These are phyloP conservation scores for Choristoneura fumiferana DNA, from an alignment of 1,140 invertebrate genomes.

Conservation along the genomic window DNA sequence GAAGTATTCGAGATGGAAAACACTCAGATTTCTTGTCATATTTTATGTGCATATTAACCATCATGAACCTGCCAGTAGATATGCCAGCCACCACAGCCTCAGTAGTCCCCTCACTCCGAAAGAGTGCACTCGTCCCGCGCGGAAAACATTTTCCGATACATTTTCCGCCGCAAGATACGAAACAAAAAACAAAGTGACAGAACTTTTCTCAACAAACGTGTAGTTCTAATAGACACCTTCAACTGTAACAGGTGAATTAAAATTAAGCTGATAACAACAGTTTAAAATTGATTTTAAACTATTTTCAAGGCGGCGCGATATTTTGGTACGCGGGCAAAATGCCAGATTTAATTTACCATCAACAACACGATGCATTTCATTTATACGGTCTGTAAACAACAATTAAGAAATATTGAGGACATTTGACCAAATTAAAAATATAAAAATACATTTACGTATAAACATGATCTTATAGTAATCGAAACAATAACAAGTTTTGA, in stretches of 20 bases:
- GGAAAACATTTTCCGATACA: background rate
- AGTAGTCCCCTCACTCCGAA: background rate
- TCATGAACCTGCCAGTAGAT: background rate
- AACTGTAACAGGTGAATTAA: background rate
- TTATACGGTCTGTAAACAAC: slow-evolving; percentile 5
- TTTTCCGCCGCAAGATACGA: background rate
- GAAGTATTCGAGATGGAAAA: no score
- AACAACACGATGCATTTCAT: slow-evolving; percentile 11
- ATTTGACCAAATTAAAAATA: no score
- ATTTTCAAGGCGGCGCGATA: slow-evolving; percentile 43
- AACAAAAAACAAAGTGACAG: background rate
- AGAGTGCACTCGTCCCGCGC: background rate
- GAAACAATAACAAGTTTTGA: no score
- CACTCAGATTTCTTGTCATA: slow-evolving; percentile 5
- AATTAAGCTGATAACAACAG: background rate
- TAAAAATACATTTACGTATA: no score
- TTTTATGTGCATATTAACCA: slow-evolving; percentile 10
- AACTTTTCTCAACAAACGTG: background rate
- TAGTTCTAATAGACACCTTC: background rate
- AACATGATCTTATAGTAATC: no score
- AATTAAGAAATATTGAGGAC: no score
- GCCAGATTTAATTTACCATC: slow-evolving; percentile 34
- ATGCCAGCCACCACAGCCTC: background rate
- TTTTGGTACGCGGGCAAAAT: slow-evolving; percentile 42
- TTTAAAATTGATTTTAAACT: slow-evolving; percentile 6